Conservation (phyloP, 2,797 vertebrate species). For the Staurois parvus region DNA sequence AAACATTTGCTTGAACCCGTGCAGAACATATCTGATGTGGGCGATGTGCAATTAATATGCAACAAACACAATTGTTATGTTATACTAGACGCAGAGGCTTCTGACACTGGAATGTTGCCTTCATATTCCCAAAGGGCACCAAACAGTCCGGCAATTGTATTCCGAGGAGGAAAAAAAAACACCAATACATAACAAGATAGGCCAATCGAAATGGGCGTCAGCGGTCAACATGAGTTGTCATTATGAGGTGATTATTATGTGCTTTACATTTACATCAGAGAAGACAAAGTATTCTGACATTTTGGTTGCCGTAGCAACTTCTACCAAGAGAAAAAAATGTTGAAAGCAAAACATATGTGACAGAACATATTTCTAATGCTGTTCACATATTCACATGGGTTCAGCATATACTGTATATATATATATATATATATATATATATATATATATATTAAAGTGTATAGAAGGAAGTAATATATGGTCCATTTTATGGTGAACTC, state of each 20-base stretch:
- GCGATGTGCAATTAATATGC: constrained; percentile 23
- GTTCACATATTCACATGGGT: constrained; percentile 18
- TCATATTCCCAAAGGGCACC: constrained; percentile 4
- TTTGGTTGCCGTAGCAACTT: constrained; percentile 57
- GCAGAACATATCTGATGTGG: constrained; percentile 16
- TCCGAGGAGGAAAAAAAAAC: constrained; percentile 12
- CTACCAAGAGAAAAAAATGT: neutral
- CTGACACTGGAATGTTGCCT: constrained; percentile 10
- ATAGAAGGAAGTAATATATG: no score
- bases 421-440: no score
- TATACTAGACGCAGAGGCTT: constrained; percentile 20
- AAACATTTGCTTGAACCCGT: constrained; percentile 15
- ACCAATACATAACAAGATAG: constrained; percentile 12
- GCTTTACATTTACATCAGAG: constrained; percentile 33
- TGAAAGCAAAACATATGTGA: constrained; percentile 38
- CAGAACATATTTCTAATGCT: constrained; percentile 40
- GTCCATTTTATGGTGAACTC: no score
- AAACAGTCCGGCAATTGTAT: constrained; percentile 32
- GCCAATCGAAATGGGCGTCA: constrained; percentile 28
- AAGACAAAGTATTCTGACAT: constrained; percentile 41
- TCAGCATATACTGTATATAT: neutral
- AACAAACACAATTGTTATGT: constrained; percentile 20
- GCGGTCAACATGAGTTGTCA: constrained; percentile 31
- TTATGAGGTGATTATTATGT: constrained; percentile 37
- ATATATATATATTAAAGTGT: no score